A percentile compares a stretch with the other conserved stretches of the same genome.
Evolutionary conservation across 2,797 vertebrate species (phyloP).

Genomic region (Chlorospingus flavigularis): DNA sequence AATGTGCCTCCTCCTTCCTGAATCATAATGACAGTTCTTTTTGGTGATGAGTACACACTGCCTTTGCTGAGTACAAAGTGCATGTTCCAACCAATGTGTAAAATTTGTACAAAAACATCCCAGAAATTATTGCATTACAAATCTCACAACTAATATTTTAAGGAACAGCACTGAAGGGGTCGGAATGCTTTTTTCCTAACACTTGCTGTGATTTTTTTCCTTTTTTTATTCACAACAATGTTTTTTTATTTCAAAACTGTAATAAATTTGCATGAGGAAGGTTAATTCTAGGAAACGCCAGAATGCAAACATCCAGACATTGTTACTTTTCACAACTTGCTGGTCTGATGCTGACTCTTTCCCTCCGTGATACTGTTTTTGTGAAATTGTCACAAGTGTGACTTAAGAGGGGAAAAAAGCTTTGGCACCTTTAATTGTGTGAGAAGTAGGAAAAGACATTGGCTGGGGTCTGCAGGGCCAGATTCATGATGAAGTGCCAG

Average conservation of each 20-base stretch:
- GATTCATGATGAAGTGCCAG: background rate
- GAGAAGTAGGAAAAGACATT: constrained; percentile 4
- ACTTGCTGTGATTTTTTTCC: background rate
- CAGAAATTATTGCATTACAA: background rate
- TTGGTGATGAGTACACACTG: background rate
- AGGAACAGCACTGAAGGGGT: background rate
- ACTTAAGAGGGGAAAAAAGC: background rate
- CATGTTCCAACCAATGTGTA: background rate
- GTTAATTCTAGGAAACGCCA: background rate
- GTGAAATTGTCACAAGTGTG: constrained; percentile 21
- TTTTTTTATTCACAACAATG: background rate
- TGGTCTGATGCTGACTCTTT: background rate
- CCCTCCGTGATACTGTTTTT: background rate
- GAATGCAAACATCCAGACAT: background rate
- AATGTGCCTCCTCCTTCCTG: background rate
- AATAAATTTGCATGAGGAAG: constrained; percentile 27
- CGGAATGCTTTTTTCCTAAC: background rate
- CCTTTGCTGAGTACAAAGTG: background rate
- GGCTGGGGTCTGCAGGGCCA: background rate
- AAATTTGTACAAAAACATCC: background rate
- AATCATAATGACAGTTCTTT: background rate
- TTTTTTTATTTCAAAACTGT: background rate
- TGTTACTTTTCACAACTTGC: background rate
- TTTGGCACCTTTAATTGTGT: constrained; percentile 28
- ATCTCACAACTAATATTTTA: background rate